Conservation (phyloP, 2,888 invertebrate genomes). For the Capitulum mitella region DNA sequence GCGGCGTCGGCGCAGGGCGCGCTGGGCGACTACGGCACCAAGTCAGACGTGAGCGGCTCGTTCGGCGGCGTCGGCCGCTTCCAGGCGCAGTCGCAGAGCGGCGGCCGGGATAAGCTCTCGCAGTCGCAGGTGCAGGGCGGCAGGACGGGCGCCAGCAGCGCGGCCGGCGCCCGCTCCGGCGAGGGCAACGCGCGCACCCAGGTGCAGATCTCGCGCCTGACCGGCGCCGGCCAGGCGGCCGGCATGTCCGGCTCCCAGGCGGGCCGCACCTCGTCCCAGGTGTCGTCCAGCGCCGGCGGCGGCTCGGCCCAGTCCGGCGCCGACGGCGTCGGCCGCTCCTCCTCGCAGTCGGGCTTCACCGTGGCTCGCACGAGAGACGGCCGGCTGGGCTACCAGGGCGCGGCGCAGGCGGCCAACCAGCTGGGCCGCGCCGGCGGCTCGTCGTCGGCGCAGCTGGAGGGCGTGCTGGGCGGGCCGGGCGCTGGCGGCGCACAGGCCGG, state of each 20-base stretch:
- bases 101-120: background rate
- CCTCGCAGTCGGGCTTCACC: constrained; percentile 14
- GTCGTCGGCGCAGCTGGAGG: background rate
- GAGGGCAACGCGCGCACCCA: constrained; percentile 2
- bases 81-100: constrained; percentile 16
- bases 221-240: background rate
- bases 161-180: background rate
- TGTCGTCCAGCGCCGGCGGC: background rate
- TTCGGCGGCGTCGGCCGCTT: constrained; percentile 6
- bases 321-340: constrained; percentile 9
- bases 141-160: constrained; percentile 5
- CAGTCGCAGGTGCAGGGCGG: constrained; percentile 6
- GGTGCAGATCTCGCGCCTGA: constrained; percentile 5
- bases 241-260: background rate
- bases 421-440: background rate
- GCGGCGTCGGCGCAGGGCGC: background rate
- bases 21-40: background rate
- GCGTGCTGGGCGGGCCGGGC: background rate
- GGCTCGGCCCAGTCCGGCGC: constrained; percentile 13
- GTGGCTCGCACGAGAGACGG: background rate
- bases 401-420: background rate
- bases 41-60: constrained; percentile 8
- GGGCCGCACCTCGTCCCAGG: background rate
- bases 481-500: background rate
- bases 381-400: background rate